Evolutionary conservation across 2,888 invertebrate species (phyloP).

Genomic region (Nineta flava): DNA sequence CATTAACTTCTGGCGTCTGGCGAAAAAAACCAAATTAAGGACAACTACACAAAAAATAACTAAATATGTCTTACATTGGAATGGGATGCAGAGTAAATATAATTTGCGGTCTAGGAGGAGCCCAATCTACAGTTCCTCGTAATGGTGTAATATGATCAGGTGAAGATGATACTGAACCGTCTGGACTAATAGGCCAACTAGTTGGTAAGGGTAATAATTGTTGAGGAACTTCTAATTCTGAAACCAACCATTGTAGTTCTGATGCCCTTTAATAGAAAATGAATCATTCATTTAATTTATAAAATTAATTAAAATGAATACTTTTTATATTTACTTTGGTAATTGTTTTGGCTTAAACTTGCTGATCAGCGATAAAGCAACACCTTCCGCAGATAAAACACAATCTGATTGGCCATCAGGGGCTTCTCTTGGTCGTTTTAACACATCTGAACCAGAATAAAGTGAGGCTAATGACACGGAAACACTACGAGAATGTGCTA

Average conservation of each 20-base stretch:
- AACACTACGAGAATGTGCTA: conserved; percentile 30
- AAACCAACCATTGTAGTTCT: conserved; percentile 65
- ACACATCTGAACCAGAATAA: conserved; percentile 38
- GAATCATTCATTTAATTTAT: not conserved
- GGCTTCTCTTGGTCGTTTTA: conserved; percentile 25
- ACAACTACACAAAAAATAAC: not conserved
- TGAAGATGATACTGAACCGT: conserved; percentile 32
- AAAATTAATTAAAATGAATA: not conserved
- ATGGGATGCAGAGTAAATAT: conserved; percentile 61
- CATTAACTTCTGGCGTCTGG: conserved; percentile 45
- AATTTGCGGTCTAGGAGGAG: conserved; percentile 68
- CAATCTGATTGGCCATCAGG: conserved; percentile 33
- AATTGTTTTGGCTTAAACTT: conserved; percentile 60
- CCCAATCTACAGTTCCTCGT: conserved; percentile 68
- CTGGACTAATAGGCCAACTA: conserved; percentile 50
- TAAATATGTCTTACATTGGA: conserved; percentile 37
- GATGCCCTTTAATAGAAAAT: conserved; percentile 36
- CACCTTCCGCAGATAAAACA: conserved; percentile 54
- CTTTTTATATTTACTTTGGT: conserved; percentile 30
- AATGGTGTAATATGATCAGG: conserved; percentile 28
- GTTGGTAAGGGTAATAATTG: conserved; percentile 59
- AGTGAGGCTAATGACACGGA: conserved; percentile 47
- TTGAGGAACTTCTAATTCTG: conserved; percentile 63
- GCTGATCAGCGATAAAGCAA: conserved; percentile 59
- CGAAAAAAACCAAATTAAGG: conserved; percentile 9